Evolutionary conservation across 2,888 invertebrate genomes (phyloP), one percentile per base, ranked within the genome.

Genomic region (Parnassius smintheus): DNA sequence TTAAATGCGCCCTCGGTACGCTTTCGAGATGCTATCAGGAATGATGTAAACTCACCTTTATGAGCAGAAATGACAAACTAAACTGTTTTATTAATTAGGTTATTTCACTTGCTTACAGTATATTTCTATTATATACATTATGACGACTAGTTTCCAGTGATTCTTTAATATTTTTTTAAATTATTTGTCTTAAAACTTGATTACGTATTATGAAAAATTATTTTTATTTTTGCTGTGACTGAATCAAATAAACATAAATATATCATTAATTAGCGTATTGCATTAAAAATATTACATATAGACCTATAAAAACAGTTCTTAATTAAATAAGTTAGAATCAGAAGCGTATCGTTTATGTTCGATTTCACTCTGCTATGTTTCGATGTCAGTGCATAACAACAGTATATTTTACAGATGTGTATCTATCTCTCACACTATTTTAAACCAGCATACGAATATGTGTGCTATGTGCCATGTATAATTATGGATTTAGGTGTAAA

Each of bases 1-100:
- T 82, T 85, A 86, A 88, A 88, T 87, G 83, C 86, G 86, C 85
- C 85, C 84, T 82, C 75, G 71, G 79, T 80, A 78, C 81, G 80
- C 87, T 86, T 85, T 87, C 84, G 78, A 86, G 86, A 86, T 85
- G 77, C 77, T 83, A 82, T 82, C 86, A 77, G 76, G 78, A 78
- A 82, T 74, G 74, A 78, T 76, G 76, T 74, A 70, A 74, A 72
- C 70, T 68, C 70, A 68, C 67, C 66, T 66, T 63, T 63, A 69
- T 66, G 70, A 69, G 72, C 75, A 83, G 81, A 84, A 75, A 74
- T 75, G 82, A 82, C 82, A 80, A 74, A 75, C 74, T 75, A 72
- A 66, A 72, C 73, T 72, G 69, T 66, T 74, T 71, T 68, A 68
- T 69, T 72, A 74, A 75, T 75, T 72, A 75, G 72, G 70, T 72